Percentiles rank a stretch among this genome's conserved stretches.
Evolutionary conservation across 2,888 invertebrate species (phyloP).

Genomic region (Acleris cristana): DNA sequence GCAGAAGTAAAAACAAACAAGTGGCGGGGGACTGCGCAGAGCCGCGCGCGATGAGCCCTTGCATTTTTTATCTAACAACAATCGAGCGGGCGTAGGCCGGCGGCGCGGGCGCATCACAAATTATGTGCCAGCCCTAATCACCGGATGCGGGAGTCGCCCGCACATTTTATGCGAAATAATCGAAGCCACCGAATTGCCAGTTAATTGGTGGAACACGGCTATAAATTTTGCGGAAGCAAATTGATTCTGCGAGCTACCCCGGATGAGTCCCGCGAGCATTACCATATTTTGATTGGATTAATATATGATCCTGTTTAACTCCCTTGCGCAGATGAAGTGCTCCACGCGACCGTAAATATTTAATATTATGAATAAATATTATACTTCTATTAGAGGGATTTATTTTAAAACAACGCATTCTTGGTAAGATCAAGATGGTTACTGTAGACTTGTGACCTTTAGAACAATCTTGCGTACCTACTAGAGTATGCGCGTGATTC

Average conservation of each 20-base stretch:
- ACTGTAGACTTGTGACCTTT: no score
- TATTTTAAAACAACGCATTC: neutral
- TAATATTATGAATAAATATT: conserved; percentile 55
- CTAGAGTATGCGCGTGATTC: conserved; percentile 9
- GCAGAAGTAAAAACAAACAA: conserved; percentile 73
- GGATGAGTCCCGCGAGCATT: conserved; percentile 60
- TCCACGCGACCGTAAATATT: conserved; percentile 64
- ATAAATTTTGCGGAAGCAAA: conserved; percentile 76
- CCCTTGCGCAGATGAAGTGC: conserved; percentile 72
- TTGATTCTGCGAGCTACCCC: conserved; percentile 70
- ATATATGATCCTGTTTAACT: conserved; percentile 69
- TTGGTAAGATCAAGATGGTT: no score
- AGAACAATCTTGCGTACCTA: no score
- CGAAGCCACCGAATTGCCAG: conserved; percentile 83
- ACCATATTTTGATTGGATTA: conserved; percentile 79
- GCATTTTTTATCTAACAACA: conserved; percentile 80
- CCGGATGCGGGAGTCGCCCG: conserved; percentile 83
- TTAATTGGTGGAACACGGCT: conserved; percentile 79
- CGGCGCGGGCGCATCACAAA: conserved; percentile 77
- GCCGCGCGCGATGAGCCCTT: conserved; percentile 56
- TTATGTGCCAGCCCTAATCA: conserved; percentile 78
- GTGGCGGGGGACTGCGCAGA: conserved; percentile 56
- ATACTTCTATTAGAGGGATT: conserved; percentile 1
- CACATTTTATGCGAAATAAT: conserved; percentile 81
- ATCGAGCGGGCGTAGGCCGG: conserved; percentile 64